Base-by-base conservation (phyloP, 2,888 invertebrate species). In the Drosophila nigricruria region DNA sequence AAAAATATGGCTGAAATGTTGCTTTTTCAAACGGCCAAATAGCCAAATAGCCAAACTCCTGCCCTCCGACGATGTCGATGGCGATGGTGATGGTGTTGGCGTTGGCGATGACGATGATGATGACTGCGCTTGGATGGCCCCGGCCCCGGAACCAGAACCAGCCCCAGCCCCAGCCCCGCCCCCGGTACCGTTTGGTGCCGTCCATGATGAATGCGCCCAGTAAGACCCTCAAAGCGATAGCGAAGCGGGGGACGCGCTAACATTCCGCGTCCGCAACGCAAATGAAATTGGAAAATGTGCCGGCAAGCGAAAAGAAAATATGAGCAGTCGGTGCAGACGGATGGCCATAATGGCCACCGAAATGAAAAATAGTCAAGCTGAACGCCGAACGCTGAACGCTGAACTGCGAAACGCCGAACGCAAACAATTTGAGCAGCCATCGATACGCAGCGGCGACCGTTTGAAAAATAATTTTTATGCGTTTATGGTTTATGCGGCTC, bases 271-370 rank as follows among this genome's bases (percentile, higher is more conserved):
- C 70, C 70, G 73, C 65, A 84, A 77, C 89, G 71, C 88, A 87
- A 89, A 88, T 87, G 86, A 87, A 87, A 87, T 87, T 87, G 89
- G 86, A 87, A 87, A 87, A 88, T 87, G 78, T 81, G 85, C 78
- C 79, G 84, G 89, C 81, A 68, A 75, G 79, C 88, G 88, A 89
- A 85, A 89, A 79, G 89, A 84, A 85, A 89, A 87, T 87, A 89
- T 75, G 75, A 53, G 70, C 77, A 70, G 62, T 70, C 77, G 63
- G 65, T 67, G 45, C 61, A 57, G 45, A 52, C 38, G 78, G 67
- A 81, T 78, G 68, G 74, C 60, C 78, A 63, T 67, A 65, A 67
- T 72, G 66, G 77, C 81, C 75, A 82, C 68, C 73, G 72, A 84
- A 86, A 84, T 85, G 84, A 85, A 85, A 85, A 85, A 85, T 89